Evolutionary conservation across 2,888 invertebrate genomes (phyloP).

Genomic region (Drosophila longiperda): DNA sequence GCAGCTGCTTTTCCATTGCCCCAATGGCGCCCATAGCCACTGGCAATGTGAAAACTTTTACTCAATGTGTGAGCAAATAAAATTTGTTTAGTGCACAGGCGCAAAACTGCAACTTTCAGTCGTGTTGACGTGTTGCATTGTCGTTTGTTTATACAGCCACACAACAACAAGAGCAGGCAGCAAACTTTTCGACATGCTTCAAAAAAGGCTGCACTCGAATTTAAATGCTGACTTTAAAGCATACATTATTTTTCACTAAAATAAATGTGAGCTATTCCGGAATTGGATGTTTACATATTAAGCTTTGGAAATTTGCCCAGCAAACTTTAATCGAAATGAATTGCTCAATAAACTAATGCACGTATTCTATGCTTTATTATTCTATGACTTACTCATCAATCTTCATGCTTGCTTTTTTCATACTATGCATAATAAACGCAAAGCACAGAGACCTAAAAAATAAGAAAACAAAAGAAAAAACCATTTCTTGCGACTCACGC

Average conservation of each 20-base stretch:
- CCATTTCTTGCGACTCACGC: constrained; percentile 63
- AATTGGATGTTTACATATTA: constrained; percentile 1
- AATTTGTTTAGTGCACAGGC: constrained; percentile 70
- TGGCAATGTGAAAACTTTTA: constrained; percentile 64
- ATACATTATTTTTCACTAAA: not conserved
- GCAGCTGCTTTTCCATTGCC: constrained; percentile 18
- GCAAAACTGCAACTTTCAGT: constrained; percentile 56
- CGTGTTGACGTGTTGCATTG: constrained; percentile 62
- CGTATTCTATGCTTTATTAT: constrained; percentile 44
- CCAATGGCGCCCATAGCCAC: constrained; percentile 36
- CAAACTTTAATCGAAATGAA: constrained; percentile 3
- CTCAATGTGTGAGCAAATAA: constrained; percentile 68
- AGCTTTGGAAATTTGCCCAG: not conserved
- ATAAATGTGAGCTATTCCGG: not conserved
- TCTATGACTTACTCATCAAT: constrained; percentile 60
- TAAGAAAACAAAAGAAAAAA: constrained; percentile 32
- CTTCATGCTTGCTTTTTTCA: constrained; percentile 37
- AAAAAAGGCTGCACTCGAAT: constrained; percentile 5
- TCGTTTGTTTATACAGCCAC: constrained; percentile 51
- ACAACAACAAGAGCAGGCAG: constrained; percentile 48
- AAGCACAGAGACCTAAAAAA: constrained; percentile 15
- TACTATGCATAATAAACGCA: constrained; percentile 47
- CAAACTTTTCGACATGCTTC: constrained; percentile 37
- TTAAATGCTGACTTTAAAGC: constrained; percentile 23
- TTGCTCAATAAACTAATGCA: constrained; percentile 39